A percentile compares a stretch with the other conserved stretches of the same genome.
Evolutionary conservation across 2,888 invertebrate genomes (phyloP).

Genomic region (Meiosimyza platycephala): DNA sequence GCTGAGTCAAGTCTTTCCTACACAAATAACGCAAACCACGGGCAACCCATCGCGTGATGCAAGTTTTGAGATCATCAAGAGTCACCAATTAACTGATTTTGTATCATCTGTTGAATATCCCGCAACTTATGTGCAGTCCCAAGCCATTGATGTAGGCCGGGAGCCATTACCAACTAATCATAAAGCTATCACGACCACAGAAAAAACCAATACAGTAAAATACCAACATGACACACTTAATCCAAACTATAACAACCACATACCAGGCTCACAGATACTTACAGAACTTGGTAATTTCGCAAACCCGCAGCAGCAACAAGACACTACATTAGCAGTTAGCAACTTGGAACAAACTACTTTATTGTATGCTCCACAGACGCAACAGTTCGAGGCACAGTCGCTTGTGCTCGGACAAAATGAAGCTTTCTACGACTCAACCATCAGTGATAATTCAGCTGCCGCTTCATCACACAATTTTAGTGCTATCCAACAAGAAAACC

Average conservation of each 20-base stretch:
- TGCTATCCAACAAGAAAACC: constrained; percentile 22
- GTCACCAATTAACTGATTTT: constrained; percentile 76
- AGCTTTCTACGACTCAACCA: constrained; percentile 31
- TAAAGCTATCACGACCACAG: constrained; percentile 28
- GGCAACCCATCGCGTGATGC: constrained; percentile 38
- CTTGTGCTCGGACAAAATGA: constrained; percentile 14
- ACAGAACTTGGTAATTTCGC: constrained; percentile 55
- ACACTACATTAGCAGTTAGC: neutral
- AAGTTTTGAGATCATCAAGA: constrained; percentile 68
- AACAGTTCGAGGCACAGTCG: constrained; percentile 7
- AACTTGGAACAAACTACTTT: neutral
- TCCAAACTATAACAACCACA: constrained; percentile 52
- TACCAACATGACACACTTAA: constrained; percentile 56
- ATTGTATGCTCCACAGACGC: neutral
- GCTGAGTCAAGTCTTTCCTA: constrained; percentile 47
- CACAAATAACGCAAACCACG: constrained; percentile 41
- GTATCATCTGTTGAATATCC: constrained; percentile 80
- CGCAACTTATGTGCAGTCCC: constrained; percentile 74
- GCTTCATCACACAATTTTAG: constrained; percentile 53
- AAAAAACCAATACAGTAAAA: constrained; percentile 50
- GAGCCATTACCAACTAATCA: constrained; percentile 40
- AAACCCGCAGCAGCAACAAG: neutral
- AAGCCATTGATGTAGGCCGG: constrained; percentile 66
- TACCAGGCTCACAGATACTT: constrained; percentile 59
- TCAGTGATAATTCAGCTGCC: constrained; percentile 54